Evolutionary conservation across 2,797 vertebrate genomes (phyloP), one percentile per base, ranked within the genome.

Genomic region (Urophycis tenuis): DNA sequence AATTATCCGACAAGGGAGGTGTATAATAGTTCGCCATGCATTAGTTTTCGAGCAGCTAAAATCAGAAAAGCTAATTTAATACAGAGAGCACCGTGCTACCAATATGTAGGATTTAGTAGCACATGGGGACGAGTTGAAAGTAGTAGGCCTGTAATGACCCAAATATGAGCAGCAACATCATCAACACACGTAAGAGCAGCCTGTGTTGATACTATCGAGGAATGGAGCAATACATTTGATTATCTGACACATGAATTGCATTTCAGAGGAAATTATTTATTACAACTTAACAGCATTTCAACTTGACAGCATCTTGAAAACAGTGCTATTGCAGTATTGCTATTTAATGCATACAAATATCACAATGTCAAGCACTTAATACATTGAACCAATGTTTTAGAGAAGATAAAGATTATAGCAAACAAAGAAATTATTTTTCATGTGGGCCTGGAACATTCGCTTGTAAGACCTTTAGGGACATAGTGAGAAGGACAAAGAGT

Each of bases 321-420:
- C 89, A 80, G 81, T 84, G 82, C 75, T 85, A 79, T 90, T 91
- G 87, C 87, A 89, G 87, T 92, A 93, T 92, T 91, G 92, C 90
- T 89, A 81, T 90, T 88, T 85, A 82, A 87, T 88, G 90, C 85
- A 88, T 81, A 91, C 83, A 89, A 82, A 84, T 84, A 83, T 82
- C 86, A 93, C 88, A 86, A 87, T 84, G 79, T 85, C 87, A 85
- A 90, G 88, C 85, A 88, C 84, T 85, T 83, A 87, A 85, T 89
- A 90, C 87, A 89, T 85, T 86, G 82, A 83, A 85, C 82, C 81
- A 41, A 83, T 83, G 34, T 84, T 85, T 78, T 74, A 82, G 76
- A 84, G 82, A 90, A 85, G 87, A 83, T 45, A 78, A 75, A 34
- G 30, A 84, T 72, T 81, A 83, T 75, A 83, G 75, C 77, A 85